Percentiles rank a stretch among this genome's conserved stretches.
Conservation (phyloP, 2,888 invertebrate species). For the Trissonchulus latispiculum region DNA sequence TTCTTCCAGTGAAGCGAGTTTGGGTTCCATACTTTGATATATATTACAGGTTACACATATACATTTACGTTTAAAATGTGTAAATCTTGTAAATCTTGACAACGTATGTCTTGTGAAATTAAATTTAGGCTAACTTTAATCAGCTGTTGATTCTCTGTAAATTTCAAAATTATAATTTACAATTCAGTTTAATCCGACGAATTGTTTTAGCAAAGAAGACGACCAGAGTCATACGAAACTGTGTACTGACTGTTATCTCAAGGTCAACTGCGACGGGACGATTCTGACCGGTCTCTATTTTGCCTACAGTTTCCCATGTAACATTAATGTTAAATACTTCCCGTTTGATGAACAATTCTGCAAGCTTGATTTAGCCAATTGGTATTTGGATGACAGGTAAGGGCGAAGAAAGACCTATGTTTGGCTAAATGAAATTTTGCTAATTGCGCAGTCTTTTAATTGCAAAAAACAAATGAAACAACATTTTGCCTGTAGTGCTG, state of each 20-base stretch:
- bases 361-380: slow-evolving; percentile 49
- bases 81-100: no score
- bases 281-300: slow-evolving; percentile 21
- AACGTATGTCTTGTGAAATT: no score
- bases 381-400: slow-evolving; percentile 50
- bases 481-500: no score
- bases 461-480: no score
- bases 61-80: no score
- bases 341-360: slow-evolving; percentile 52
- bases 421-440: neutral
- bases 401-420: neutral
- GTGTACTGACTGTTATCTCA: slow-evolving; percentile 16
- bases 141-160: no score
- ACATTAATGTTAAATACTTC: slow-evolving; percentile 51
- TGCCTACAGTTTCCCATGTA: slow-evolving; percentile 40
- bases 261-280: slow-evolving; percentile 14
- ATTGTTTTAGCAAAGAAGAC: slow-evolving; percentile 23
- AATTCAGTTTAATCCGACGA: no score
- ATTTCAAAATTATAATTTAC: no score
- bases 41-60: slow-evolving; percentile 24
- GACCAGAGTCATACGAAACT: neutral
- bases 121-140: no score
- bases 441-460: neutral
- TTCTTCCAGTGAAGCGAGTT: slow-evolving; percentile 2
- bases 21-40: slow-evolving; percentile 22